Evolutionary conservation across 1,140 invertebrate species (phyloP).

Genomic region (Trichomalopsis sarcophagae): DNA sequence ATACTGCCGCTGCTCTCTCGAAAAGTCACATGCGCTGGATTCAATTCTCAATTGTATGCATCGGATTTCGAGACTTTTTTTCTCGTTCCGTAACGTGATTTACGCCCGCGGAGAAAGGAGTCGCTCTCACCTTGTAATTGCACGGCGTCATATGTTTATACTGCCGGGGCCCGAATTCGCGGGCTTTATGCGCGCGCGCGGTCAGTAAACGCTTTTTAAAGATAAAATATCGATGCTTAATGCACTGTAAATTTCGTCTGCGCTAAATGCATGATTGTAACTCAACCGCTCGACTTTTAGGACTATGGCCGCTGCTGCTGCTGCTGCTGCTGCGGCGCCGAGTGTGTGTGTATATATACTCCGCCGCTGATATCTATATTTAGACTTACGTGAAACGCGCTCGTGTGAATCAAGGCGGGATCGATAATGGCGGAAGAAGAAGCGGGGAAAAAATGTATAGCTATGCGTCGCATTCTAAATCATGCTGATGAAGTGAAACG

Average conservation of each 20-base stretch:
- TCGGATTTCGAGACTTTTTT: background rate
- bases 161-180: background rate
- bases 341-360: background rate
- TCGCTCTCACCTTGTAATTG: constrained; percentile 29
- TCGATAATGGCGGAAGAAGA: background rate
- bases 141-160: constrained; percentile 28
- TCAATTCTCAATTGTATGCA: constrained; percentile 36
- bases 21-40: background rate
- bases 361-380: constrained; percentile 9
- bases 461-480: background rate
- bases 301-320: background rate
- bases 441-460: background rate
- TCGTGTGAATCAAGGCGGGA: background rate
- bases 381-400: background rate
- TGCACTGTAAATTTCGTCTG: constrained; percentile 38
- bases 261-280: constrained; percentile 24
- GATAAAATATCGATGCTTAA: constrained; percentile 47
- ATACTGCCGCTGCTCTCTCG: background rate
- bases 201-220: constrained; percentile 23
- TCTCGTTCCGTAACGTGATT: background rate
- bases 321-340: background rate
- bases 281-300: constrained; percentile 30
- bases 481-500: background rate
- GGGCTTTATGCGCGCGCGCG: constrained; percentile 1
- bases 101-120: constrained; percentile 7